Percentiles rank a stretch among this genome's conserved stretches.
phyloP scores from a whole-genome alignment of 2,113 vertebrate species.

The Rhinichthys klamathensis region DNA sequence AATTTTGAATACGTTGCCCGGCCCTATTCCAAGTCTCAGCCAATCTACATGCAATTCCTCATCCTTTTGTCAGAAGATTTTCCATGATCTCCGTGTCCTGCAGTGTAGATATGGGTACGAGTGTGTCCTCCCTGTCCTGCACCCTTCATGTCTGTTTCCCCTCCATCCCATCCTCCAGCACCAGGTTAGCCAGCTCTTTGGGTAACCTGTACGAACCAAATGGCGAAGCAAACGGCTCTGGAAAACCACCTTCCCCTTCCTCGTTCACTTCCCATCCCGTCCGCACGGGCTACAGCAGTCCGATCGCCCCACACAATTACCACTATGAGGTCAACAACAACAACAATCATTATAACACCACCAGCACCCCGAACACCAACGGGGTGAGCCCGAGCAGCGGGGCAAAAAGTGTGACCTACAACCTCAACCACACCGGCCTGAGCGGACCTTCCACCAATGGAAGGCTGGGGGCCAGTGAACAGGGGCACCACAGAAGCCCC shows the following conservation, averaged over 20 bases:
- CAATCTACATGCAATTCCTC: not conserved
- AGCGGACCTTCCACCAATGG: constrained; percentile 58
- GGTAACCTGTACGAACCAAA: constrained; percentile 84
- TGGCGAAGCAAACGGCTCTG: constrained; percentile 75
- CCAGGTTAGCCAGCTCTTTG: constrained; percentile 91
- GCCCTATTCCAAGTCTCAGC: not conserved
- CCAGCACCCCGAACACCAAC: constrained; percentile 53
- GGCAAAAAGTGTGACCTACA: constrained; percentile 67
- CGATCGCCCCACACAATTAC: constrained; percentile 68
- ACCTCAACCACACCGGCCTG: constrained; percentile 54
- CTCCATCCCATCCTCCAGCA: constrained; percentile 71
- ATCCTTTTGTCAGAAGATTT: not conserved
- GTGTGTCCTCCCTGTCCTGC: constrained; percentile 36
- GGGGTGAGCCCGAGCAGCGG: constrained; percentile 61
- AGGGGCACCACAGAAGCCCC: constrained; percentile 61
- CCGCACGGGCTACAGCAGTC: constrained; percentile 72
- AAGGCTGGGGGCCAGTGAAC: constrained; percentile 68
- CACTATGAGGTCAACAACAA: constrained; percentile 91
- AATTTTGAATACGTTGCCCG: not conserved
- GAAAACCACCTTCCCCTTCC: constrained; percentile 63
- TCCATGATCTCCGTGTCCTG: not conserved
- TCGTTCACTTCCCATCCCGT: constrained; percentile 62
- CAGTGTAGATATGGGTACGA: not conserved
- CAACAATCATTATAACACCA: constrained; percentile 81
- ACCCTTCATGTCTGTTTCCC: constrained; percentile 40